Percentiles rank a stretch among this genome's conserved stretches.
phyloP scores from a whole-genome alignment of 2,113 vertebrate genomes.

The Isurus oxyrinchus region DNA sequence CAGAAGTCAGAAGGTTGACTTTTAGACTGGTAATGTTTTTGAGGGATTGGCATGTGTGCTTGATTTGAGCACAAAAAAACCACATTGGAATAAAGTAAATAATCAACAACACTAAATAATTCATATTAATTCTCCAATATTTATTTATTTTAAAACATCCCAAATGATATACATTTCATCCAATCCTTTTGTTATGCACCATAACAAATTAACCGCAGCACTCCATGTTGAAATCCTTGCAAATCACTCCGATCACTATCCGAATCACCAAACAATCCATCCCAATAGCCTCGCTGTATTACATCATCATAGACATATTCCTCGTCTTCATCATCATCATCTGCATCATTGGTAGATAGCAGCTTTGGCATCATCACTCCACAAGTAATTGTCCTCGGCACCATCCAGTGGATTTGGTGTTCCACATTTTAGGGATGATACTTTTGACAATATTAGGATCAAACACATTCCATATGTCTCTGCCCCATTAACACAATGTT shows the following conservation, averaged over 20 bases:
- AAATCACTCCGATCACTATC: neutral
- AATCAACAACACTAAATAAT: neutral
- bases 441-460: no score
- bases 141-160: neutral
- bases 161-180: neutral
- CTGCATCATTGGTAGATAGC: neutral
- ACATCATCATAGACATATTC: neutral
- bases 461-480: no score
- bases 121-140: neutral
- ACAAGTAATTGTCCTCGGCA: neutral
- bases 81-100: neutral
- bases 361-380: neutral
- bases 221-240: neutral
- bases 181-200: neutral
- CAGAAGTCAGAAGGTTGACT: neutral
- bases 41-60: neutral
- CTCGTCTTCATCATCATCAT: neutral
- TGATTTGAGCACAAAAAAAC: neutral
- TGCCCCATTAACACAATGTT: no score
- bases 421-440: neutral
- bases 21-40: neutral
- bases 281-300: neutral
- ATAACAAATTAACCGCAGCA: neutral
- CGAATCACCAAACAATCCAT: neutral
- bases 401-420: neutral